These are phyloP conservation scores for Cybosia mesomella DNA, from an alignment of 2,888 invertebrate genomes.

Conservation along the genomic window DNA sequence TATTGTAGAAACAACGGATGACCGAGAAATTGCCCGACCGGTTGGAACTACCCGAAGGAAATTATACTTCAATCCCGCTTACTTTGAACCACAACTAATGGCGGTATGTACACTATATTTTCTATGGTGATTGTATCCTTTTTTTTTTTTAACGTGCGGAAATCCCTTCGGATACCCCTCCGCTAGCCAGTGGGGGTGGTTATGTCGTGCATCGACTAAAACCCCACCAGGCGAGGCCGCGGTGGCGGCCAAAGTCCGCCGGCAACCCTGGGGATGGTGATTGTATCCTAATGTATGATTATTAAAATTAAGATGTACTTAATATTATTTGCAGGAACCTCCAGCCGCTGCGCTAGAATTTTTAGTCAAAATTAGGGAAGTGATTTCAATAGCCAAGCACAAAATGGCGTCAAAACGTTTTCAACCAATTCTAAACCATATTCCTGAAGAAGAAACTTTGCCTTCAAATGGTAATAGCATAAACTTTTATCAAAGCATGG, in stretches of 20 bases:
- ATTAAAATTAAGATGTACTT: background rate
- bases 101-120: constrained; percentile 85
- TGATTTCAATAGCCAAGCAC: constrained; percentile 95
- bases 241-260: no score
- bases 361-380: constrained; percentile 95
- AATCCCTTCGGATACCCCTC: no score
- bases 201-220: no score
- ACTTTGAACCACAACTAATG: constrained; percentile 95
- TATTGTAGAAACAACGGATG: constrained; percentile 93
- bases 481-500: constrained; percentile 80
- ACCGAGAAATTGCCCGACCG: constrained; percentile 89
- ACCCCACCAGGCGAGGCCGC: no score
- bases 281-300: background rate
- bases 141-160: no score
- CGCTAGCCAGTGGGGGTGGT: no score
- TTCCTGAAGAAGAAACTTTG: constrained; percentile 92
- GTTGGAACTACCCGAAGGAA: constrained; percentile 92
- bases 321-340: constrained; percentile 89
- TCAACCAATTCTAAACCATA: constrained; percentile 91
- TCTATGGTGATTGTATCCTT: background rate
- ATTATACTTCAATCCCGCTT: constrained; percentile 96
- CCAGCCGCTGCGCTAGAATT: constrained; percentile 97
- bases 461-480: constrained; percentile 81
- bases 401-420: constrained; percentile 94
- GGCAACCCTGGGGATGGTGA: no score